A percentile compares a stretch with the other conserved stretches of the same genome.
phyloP scores from a whole-genome alignment of 37 sponge, comb jelly and placozoan species.

The Theonella swinhoei region DNA sequence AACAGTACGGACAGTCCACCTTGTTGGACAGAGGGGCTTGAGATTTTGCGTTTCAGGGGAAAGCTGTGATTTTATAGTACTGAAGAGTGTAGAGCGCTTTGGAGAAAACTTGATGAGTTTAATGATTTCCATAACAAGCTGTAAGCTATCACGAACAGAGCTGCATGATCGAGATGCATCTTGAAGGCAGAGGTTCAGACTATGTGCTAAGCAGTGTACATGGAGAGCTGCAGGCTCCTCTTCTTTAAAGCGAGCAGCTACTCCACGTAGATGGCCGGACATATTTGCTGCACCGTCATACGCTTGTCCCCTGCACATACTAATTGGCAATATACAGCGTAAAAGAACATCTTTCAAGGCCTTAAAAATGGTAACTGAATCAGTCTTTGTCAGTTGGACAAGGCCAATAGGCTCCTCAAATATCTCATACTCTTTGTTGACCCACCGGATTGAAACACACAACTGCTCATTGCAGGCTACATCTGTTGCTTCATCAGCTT shows the following conservation, averaged over 20 bases:
- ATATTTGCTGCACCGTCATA: conserved; percentile 69
- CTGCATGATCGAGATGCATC: conserved; percentile 21
- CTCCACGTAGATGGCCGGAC: conserved; percentile 35
- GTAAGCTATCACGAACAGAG: conserved; percentile 23
- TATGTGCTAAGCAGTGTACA: conserved; percentile 68
- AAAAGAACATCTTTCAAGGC: conserved; percentile 52
- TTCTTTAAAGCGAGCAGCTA: conserved; percentile 40
- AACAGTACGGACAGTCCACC: conserved; percentile 73
- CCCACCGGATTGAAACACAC: conserved; percentile 39
- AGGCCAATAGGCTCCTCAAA: conserved; percentile 38
- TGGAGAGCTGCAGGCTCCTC: conserved; percentile 48
- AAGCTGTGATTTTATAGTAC: background rate
- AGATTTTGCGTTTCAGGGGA: conserved; percentile 5
- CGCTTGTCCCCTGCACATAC: conserved; percentile 44
- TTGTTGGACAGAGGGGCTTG: conserved; percentile 57
- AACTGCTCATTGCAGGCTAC: conserved; percentile 26
- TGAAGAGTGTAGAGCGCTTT: conserved; percentile 41
- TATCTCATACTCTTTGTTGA: conserved; percentile 18
- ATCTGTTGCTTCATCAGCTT: conserved; percentile 44
- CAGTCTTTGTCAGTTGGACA: conserved; percentile 32
- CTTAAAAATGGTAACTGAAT: conserved; percentile 29
- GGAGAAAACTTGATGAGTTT: conserved; percentile 57
- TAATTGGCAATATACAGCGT: conserved; percentile 48
- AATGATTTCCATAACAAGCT: conserved; percentile 42
- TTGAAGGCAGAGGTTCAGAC: conserved; percentile 62